Percentiles rank a stretch among this genome's conserved stretches.
phyloP scores from a whole-genome alignment of 2,113 vertebrate species.

The Poecile atricapillus region DNA sequence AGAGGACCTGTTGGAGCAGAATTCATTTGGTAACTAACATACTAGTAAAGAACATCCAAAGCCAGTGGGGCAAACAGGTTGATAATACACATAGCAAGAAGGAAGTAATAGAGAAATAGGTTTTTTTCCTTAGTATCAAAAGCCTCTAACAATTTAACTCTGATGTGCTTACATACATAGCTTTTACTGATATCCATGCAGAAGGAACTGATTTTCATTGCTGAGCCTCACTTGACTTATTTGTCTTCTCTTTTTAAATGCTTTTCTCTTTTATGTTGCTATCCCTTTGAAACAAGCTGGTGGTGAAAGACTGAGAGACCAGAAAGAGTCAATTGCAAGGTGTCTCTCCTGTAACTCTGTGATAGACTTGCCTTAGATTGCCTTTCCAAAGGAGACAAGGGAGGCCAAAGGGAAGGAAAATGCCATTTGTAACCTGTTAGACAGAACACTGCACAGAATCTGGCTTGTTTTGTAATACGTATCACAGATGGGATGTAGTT shows the following conservation, averaged over 20 bases:
- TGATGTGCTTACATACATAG: rapidly evolving
- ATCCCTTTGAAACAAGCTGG: not conserved
- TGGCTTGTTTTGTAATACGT: not conserved
- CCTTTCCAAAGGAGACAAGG: not conserved
- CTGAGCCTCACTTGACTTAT: not conserved
- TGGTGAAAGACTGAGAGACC: not conserved
- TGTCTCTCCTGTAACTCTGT: not conserved
- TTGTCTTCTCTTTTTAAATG: not conserved
- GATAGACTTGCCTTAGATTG: not conserved
- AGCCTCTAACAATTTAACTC: not conserved
- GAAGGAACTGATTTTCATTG: not conserved
- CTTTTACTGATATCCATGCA: not conserved
- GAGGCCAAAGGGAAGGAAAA: not conserved
- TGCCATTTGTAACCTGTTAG: not conserved
- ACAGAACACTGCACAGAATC: not conserved
- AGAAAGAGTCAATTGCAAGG: not conserved
- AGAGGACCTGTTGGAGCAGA: not conserved
- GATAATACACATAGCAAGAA: not conserved
- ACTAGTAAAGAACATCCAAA: not conserved
- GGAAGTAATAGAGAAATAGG: not conserved
- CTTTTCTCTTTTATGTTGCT: not conserved
- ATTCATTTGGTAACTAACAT: not conserved
- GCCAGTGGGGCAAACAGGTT: not conserved
- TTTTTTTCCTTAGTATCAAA: not conserved
- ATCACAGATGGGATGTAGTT: not conserved